A percentile compares a stretch with the other conserved stretches of the same genome.
These are phyloP conservation scores for Bubo blakistoni DNA, from an alignment of 2,113 vertebrate genomes.

Conservation along the genomic window DNA sequence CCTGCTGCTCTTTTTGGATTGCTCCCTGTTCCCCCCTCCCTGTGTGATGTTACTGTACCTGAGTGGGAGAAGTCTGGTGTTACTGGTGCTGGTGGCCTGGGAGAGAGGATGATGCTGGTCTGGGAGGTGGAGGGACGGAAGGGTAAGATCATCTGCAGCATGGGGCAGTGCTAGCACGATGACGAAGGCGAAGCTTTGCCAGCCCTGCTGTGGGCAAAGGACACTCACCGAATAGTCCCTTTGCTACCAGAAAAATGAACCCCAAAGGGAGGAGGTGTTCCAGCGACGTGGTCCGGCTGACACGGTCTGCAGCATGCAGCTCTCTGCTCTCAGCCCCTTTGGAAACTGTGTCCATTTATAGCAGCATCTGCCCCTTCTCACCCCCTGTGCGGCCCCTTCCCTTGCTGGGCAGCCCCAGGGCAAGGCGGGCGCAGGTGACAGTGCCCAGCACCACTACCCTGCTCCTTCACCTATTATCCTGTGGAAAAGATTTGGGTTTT, in stretches of 20 bases:
- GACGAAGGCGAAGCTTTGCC: neutral
- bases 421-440: neutral
- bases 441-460: neutral
- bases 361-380: neutral
- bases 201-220: neutral
- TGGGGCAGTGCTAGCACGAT: neutral
- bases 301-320: accelerated
- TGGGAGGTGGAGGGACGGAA: neutral
- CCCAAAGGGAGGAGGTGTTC: neutral
- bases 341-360: accelerated
- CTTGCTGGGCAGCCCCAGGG: neutral
- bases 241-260: neutral
- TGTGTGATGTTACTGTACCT: neutral
- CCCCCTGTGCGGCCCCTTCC: accelerated
- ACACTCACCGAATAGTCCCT: neutral
- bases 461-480: neutral
- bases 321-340: neutral
- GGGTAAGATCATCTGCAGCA: neutral
- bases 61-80: neutral
- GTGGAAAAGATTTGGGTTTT: neutral
- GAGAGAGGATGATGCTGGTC: neutral
- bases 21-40: neutral
- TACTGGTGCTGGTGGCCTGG: neutral
- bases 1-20: neutral
- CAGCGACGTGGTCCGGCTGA: accelerated